phyloP scores from a whole-genome alignment of 2,113 vertebrate species.

The Onychostoma macrolepis region DNA sequence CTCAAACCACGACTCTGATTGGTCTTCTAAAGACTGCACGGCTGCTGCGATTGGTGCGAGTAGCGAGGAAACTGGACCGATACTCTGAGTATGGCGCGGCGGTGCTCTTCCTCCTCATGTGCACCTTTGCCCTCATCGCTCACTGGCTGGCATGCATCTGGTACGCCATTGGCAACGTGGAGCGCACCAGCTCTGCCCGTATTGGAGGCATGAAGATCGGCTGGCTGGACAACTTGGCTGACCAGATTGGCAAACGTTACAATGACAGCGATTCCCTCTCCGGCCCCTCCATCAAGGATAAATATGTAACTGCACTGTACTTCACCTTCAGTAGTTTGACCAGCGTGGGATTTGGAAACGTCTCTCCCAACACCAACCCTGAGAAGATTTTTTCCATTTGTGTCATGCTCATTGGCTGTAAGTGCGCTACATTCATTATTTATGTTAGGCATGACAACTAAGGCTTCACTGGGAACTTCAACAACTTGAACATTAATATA shows the following conservation, averaged over 20 bases:
- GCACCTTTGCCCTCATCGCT: conserved; percentile 92
- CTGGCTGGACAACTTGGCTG: conserved; percentile 94
- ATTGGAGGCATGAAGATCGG: conserved; percentile 84
- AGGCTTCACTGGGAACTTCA: background rate
- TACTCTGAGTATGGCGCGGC: conserved; percentile 93
- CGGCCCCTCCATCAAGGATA: conserved; percentile 94
- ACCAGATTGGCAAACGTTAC: conserved; percentile 94
- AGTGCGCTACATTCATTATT: conserved; percentile 70
- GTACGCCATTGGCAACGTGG: conserved; percentile 95
- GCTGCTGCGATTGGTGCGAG: conserved; percentile 88
- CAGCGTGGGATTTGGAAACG: conserved; percentile 96
- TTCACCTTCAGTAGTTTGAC: conserved; percentile 99
- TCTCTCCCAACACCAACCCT: conserved; percentile 97
- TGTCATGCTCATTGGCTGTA: conserved; percentile 98
- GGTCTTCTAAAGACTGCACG: conserved; percentile 93
- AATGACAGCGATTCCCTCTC: conserved; percentile 85
- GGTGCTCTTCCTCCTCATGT: conserved; percentile 93
- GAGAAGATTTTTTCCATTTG: conserved; percentile 99
- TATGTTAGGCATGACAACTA: background rate
- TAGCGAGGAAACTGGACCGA: conserved; percentile 91
- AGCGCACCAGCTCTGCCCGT: conserved; percentile 86
- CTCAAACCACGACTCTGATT: conserved; percentile 84
- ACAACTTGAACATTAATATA: background rate
- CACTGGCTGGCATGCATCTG: conserved; percentile 97
- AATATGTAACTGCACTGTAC: conserved; percentile 97